Conservation (phyloP, 2,113 vertebrate species). For the Reinhardtius hippoglossoides region DNA sequence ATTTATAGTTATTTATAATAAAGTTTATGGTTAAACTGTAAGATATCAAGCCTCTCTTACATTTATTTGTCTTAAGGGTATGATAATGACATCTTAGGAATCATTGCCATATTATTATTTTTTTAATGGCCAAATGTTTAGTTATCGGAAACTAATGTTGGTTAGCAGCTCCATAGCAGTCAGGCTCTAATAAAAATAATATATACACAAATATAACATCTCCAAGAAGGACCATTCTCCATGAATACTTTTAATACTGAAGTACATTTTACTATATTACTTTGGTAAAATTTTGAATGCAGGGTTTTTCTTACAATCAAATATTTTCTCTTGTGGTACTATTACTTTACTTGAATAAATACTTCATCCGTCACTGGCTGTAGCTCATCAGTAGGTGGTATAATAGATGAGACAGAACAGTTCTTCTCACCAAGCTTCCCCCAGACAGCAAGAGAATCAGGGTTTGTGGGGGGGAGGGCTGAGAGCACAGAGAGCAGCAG, state of each 20-base stretch:
- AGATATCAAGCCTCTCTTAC: too few relatives aligned
- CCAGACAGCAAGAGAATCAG: constrained; percentile 45
- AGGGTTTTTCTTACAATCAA: neutral
- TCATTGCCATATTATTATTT: too few relatives aligned
- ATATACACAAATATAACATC: neutral
- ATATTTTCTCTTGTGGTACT: neutral
- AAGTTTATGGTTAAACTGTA: too few relatives aligned
- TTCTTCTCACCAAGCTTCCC: constrained; percentile 20
- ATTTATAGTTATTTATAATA: too few relatives aligned
- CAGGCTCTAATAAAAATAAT: neutral
- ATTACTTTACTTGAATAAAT: neutral
- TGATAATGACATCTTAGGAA: too few relatives aligned
- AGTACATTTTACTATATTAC: neutral
- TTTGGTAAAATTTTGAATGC: neutral
- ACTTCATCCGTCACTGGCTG: neutral
- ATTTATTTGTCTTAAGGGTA: too few relatives aligned
- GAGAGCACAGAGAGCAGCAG: constrained; percentile 71
- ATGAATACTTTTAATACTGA: neutral
- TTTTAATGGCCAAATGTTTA: too few relatives aligned
- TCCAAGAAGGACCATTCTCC: neutral
- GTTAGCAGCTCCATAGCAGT: too few relatives aligned
- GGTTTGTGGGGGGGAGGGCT: constrained; percentile 26
- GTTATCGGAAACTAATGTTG: too few relatives aligned
- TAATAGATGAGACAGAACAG: constrained; percentile 37
- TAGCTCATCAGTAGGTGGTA: constrained; percentile 35